Conservation (phyloP, 2,888 invertebrate species). For the Eucera pruinosa region DNA sequence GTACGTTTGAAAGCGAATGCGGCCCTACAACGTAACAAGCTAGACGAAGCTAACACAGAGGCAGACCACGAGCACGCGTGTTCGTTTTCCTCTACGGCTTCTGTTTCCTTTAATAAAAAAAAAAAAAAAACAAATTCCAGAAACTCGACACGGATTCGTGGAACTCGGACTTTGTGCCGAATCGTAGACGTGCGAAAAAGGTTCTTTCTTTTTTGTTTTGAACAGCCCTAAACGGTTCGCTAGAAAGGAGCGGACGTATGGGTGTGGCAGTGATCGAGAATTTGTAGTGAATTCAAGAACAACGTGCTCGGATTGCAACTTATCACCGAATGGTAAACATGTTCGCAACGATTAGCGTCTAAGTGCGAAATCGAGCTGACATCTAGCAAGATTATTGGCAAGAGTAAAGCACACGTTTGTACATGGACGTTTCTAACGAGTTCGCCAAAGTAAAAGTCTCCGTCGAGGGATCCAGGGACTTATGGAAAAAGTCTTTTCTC, state of each 20-base stretch:
- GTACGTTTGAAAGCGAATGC: conserved; percentile 33
- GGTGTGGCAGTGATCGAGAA: conserved; percentile 27
- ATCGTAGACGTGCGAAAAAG: conserved; percentile 1
- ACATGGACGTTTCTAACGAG: conserved; percentile 74
- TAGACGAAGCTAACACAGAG: conserved; percentile 25
- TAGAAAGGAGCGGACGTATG: background rate
- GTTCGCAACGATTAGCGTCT: conserved; percentile 39
- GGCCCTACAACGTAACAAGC: conserved; percentile 21
- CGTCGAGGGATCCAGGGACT: too few relatives aligned
- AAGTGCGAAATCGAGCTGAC: conserved; percentile 57
- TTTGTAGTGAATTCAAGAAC: background rate
- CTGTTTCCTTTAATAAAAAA: background rate
- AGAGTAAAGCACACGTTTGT: conserved; percentile 79
- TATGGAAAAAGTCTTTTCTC: background rate
- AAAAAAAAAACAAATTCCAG: conserved; percentile 2
- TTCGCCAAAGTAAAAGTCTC: conserved; percentile 26
- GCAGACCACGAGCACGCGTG: background rate
- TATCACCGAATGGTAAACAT: conserved; percentile 26
- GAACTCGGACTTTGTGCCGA: background rate
- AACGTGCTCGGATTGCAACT: conserved; percentile 31
- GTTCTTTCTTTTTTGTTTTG: too few relatives aligned
- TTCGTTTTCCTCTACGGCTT: background rate
- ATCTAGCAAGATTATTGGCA: conserved; percentile 69
- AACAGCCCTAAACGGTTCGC: background rate
- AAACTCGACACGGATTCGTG: background rate